phyloP scores from a whole-genome alignment of 2,888 invertebrate species.

The Nemurella pictetii region DNA sequence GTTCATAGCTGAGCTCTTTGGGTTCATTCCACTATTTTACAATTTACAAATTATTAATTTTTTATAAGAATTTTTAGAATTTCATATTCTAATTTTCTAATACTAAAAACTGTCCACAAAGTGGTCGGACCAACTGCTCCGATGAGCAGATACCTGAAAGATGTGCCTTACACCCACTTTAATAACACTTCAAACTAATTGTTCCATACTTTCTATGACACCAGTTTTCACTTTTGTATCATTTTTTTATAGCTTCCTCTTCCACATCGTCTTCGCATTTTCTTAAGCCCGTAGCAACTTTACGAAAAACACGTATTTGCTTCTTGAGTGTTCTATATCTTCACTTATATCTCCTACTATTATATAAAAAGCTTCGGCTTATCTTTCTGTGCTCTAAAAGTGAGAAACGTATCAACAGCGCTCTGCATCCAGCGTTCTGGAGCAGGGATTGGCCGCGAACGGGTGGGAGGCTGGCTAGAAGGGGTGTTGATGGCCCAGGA shows the following conservation, averaged over 20 bases:
- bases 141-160: too few relatives aligned
- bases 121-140: too few relatives aligned
- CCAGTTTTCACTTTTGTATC: slow-evolving; percentile 25
- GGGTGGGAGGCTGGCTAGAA: not conserved
- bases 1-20: too few relatives aligned
- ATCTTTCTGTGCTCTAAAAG: slow-evolving; percentile 31
- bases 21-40: too few relatives aligned
- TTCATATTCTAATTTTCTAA: too few relatives aligned
- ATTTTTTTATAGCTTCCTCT: slow-evolving; percentile 26
- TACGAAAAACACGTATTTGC: slow-evolving; percentile 36
- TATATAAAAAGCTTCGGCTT: slow-evolving; percentile 32
- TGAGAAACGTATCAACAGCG: not conserved
- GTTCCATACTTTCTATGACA: not conserved
- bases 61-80: too few relatives aligned
- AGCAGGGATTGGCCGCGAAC: too few relatives aligned
- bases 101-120: too few relatives aligned
- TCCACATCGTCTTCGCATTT: slow-evolving; percentile 5
- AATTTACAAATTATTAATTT: too few relatives aligned
- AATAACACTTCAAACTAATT: not conserved
- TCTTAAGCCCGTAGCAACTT: slow-evolving; percentile 8
- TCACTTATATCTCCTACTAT: slow-evolving; percentile 33
- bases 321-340: slow-evolving; percentile 33
- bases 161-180: not conserved
- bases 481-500: slow-evolving; percentile 35
- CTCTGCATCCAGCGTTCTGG: not conserved